Percentiles rank a stretch among this genome's conserved stretches.
These are phyloP conservation scores for Oryctolagus cuniculus DNA, from an alignment of 2,113 vertebrate genomes.

Conservation along the genomic window DNA sequence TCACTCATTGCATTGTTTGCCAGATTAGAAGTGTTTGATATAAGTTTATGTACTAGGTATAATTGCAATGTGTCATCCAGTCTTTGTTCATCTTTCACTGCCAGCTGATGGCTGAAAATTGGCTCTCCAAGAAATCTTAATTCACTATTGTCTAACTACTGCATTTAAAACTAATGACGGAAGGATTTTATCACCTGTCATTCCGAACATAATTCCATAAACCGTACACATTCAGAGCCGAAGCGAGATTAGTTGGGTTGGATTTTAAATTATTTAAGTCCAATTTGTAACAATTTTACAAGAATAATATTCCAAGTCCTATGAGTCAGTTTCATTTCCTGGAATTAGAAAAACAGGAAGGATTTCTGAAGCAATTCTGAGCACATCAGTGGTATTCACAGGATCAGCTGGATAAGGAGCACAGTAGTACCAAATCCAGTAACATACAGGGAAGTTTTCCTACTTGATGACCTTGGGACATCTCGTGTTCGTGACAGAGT, in stretches of 20 bases:
- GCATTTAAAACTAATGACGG: slow-evolving; percentile 73
- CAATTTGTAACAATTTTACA: slow-evolving; percentile 62
- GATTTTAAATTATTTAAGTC: slow-evolving; percentile 64
- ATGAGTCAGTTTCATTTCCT: slow-evolving; percentile 68
- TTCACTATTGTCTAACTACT: slow-evolving; percentile 74
- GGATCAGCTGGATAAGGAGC: slow-evolving; percentile 29
- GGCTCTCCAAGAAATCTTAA: slow-evolving; percentile 75
- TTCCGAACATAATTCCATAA: slow-evolving; percentile 69
- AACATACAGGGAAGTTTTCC: slow-evolving; percentile 39
- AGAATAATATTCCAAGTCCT: slow-evolving; percentile 58
- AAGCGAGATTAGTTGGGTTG: slow-evolving; percentile 56
- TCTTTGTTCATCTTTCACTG: slow-evolving; percentile 76
- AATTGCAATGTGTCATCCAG: slow-evolving; percentile 74
- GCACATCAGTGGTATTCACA: slow-evolving; percentile 25
- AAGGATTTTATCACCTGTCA: slow-evolving; percentile 62
- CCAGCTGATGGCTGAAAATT: slow-evolving; percentile 72
- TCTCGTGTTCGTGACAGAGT: not conserved
- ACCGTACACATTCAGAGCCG: not conserved
- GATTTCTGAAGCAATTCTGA: slow-evolving; percentile 71
- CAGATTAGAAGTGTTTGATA: slow-evolving; percentile 74
- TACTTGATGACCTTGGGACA: not conserved
- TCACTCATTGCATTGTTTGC: slow-evolving; percentile 69
- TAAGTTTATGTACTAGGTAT: slow-evolving; percentile 74
- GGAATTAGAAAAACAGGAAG: slow-evolving; percentile 67
- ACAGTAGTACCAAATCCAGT: slow-evolving; percentile 15